Conservation (phyloP, 1,140 invertebrate species). For the Adoxophyes honmai region DNA sequence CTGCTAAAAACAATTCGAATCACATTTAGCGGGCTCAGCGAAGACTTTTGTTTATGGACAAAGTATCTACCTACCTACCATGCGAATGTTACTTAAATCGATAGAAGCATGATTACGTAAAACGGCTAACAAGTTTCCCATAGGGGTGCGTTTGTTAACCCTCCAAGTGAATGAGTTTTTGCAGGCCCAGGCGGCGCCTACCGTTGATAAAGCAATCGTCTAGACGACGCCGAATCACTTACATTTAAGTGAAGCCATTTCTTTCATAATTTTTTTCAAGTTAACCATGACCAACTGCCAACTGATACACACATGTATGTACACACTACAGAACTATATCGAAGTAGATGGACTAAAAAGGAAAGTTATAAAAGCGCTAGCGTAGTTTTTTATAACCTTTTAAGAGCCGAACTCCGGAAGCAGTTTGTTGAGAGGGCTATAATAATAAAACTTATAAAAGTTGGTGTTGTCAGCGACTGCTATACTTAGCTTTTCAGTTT, state of each 20-base stretch:
- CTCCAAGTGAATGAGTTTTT: background rate
- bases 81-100: too few relatives aligned
- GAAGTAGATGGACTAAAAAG: background rate
- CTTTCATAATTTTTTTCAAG: background rate
- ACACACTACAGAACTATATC: too few relatives aligned
- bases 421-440: slow-evolving; percentile 37
- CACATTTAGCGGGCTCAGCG: too few relatives aligned
- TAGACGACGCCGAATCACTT: slow-evolving; percentile 13
- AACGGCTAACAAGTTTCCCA: background rate
- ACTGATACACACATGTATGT: too few relatives aligned
- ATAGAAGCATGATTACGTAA: too few relatives aligned
- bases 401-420: slow-evolving; percentile 30
- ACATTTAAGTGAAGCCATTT: background rate
- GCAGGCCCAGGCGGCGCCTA: slow-evolving; percentile 8
- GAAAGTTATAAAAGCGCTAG: slow-evolving; percentile 1
- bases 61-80: too few relatives aligned
- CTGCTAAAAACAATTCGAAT: too few relatives aligned
- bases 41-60: too few relatives aligned
- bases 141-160: background rate
- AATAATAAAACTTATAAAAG: slow-evolving; percentile 28
- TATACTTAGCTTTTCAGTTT: slow-evolving; percentile 5
- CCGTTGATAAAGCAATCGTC: slow-evolving; percentile 8
- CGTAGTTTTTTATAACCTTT: slow-evolving; percentile 24
- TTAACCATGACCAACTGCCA: background rate
- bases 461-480: slow-evolving; percentile 11